These are phyloP conservation scores for Ptilonorhynchus violaceus DNA, from an alignment of 2,113 vertebrate species.

Conservation along the genomic window DNA sequence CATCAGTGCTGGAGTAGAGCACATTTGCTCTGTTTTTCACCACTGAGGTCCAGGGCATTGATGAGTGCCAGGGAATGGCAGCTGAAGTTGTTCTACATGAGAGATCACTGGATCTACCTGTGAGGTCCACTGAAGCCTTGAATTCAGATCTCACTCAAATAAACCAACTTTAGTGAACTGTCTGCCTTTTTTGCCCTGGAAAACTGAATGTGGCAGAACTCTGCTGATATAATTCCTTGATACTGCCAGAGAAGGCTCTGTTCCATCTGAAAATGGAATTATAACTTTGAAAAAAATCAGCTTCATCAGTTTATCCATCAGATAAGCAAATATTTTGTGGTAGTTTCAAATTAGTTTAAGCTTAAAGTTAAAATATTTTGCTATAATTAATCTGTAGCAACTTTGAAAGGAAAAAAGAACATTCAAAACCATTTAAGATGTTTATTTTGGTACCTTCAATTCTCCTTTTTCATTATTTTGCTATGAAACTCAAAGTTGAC, in stretches of 20 bases:
- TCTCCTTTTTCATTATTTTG: not conserved
- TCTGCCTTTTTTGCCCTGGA: not conserved
- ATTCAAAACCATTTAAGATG: not conserved
- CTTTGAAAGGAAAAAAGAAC: not conserved
- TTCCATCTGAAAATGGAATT: not conserved
- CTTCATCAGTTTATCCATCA: not conserved
- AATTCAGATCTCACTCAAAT: not conserved
- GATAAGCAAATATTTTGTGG: not conserved
- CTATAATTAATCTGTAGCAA: not conserved
- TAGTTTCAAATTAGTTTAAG: not conserved
- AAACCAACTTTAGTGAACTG: not conserved
- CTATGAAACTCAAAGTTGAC: not conserved
- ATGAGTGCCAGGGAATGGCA: not conserved
- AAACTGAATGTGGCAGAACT: not conserved
- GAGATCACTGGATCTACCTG: not conserved
- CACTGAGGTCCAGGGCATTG: not conserved
- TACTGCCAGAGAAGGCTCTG: not conserved
- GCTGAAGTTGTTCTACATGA: not conserved
- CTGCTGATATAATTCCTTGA: not conserved
- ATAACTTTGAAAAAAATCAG: not conserved
- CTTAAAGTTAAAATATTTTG: not conserved
- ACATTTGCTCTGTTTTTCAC: not conserved
- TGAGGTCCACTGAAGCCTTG: not conserved
- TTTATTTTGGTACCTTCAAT: not conserved
- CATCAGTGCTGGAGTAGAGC: not conserved